Base-by-base conservation (phyloP, 2,113 vertebrate genomes). In the Thunnus maccoyii region DNA sequence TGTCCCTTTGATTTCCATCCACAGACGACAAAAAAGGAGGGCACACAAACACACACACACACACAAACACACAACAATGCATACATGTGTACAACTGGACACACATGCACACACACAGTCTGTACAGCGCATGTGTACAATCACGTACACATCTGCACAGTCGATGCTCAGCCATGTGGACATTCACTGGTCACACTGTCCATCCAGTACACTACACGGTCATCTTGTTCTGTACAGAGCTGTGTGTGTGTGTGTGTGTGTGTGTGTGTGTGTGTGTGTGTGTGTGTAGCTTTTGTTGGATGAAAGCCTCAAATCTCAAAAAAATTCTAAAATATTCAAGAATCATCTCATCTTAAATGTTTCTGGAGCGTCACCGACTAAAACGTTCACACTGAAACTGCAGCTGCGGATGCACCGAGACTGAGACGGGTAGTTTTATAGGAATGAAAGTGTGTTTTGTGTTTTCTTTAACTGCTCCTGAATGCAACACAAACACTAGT, bases 1-100 rank as follows among this genome's bases (percentile, higher is more conserved):
- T 62, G 80, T 80, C 85, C 69, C 86, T 92, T 90, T 92, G 88
- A 88, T 90, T 89, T 78, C 68, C 61, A 32, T 85, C 83, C 83
- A 88, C 66, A 48, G 50, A 87, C 82, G 80, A 84, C 78, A 5
- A 85, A 3, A 82, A 85, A 90, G 22, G 54, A 86, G 85, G 85
- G 76, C 89, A 82, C 44, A 0, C 22, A n/a, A 68, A 76, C 87
- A 56, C 68, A 47, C n/a, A 22, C 16, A 64, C 4, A 63, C 25
- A 67, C 54, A 72, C 58, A 3, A 4, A 70, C 60, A 32, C 30
- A 32, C 30, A 32, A 4, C 30, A 32, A 4, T 32, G 30, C 30
- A 32, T 32, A 32, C 30, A 32, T 63, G 64, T 3, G 30, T 22
- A 22, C 32, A 36, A 15, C 20, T 44, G 18, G 9, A 22, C 44